A percentile compares a stretch with the other conserved stretches of the same genome.
These are phyloP conservation scores for Brachyptera putata DNA, from an alignment of 2,888 invertebrate genomes.

Conservation along the genomic window DNA sequence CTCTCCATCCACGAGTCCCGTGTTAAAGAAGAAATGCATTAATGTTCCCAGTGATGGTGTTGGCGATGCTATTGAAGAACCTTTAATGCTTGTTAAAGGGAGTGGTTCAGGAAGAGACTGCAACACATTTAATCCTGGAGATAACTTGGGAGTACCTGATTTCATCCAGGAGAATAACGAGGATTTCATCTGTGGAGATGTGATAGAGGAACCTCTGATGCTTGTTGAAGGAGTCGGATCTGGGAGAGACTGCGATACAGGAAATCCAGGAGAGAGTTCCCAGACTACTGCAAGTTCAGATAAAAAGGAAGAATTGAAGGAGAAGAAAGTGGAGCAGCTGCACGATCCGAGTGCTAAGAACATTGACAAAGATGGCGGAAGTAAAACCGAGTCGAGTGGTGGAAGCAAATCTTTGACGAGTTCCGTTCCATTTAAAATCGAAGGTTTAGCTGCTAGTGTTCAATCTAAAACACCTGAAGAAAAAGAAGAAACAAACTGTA, in stretches of 20 bases:
- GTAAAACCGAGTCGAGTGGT: conserved; percentile 27
- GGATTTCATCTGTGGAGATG: too few species aligned
- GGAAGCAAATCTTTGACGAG: not conserved
- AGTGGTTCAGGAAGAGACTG: conserved; percentile 69
- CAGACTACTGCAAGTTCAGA: too few species aligned
- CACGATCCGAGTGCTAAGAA: conserved; percentile 39
- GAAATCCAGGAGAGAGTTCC: conserved; percentile 59
- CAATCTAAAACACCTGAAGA: too few species aligned
- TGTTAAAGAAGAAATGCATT: conserved; percentile 19
- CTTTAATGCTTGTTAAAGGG: conserved; percentile 63
- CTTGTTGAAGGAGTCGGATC: conserved; percentile 67
- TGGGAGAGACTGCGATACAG: conserved; percentile 69
- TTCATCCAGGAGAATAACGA: too few species aligned
- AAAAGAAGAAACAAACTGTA: too few species aligned
- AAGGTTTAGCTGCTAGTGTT: too few species aligned
- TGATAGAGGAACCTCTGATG: conserved; percentile 67
- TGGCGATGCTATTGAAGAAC: conserved; percentile 70
- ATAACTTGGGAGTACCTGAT: not conserved
- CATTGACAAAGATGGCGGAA: conserved; percentile 34
- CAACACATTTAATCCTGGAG: conserved; percentile 63
- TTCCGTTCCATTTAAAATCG: too few species aligned
- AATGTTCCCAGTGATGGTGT: conserved; percentile 39
- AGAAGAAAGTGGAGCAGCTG: conserved; percentile 41
- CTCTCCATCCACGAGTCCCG: not conserved
- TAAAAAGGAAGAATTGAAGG: too few species aligned